Base-by-base conservation (phyloP, 2,888 invertebrate genomes). In the Heliothis peltigera region DNA sequence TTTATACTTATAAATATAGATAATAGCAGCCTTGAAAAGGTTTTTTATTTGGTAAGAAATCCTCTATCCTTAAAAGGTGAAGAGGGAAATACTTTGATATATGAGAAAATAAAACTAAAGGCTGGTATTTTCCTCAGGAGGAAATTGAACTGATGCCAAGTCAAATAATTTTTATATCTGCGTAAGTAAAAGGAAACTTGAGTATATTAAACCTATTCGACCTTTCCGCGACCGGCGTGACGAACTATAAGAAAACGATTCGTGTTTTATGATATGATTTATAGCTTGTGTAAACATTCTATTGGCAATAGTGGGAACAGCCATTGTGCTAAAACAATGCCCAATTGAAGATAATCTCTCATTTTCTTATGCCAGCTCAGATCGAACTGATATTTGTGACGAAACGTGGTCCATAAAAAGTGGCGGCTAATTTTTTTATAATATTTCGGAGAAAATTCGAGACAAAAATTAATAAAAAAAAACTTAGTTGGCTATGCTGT, bases 271-370 rank as follows among this genome's bases (percentile, higher is more conserved):
- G 48, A 39, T 25, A 64, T 64, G 4, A 17, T 19, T 52, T 32
- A 8, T 17, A 12, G 22, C 4, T 21, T 73, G 8, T 46, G 19
- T 42, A 32, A 57, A 58, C 43, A 44, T 5, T 12, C 25, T 12
- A 43, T 49, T 25, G 39, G 32, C 5, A 3, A 18, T 19, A 12
- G 19, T 44, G 44, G 28, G 32, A 46, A 42, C 3, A 19, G 22
- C 22, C 15, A 35, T 47, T 66, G 18, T 65, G 18, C 3, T 22
- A 19, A 51, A 67, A 54, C 74, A 66, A 57, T 65, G n/a, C 19
- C 0, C 8, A 5, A 22, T 44, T 17, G 0, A 44, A 49, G 18
- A 25, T 35, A 67, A 42, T 4, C 1, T 44, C 5, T n/a, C 1
- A 25, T 32, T 48, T 32, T 42, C 7, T 21, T 19, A 17, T 18